Base-by-base conservation (phyloP, 2,797 vertebrate genomes). In the Acanthiza pusilla region DNA sequence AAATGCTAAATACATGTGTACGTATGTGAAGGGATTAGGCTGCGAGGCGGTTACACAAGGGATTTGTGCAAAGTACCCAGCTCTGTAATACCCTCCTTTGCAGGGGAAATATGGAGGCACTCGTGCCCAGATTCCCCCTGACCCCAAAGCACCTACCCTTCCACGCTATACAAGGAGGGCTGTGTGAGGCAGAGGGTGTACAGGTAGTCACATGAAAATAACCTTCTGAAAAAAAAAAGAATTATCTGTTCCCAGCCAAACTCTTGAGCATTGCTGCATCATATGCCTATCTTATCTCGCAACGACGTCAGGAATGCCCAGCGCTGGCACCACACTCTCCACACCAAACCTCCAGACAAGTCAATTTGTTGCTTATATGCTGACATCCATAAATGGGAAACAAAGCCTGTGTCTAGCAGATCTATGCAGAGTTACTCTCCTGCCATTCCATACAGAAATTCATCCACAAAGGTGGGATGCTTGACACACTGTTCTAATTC, bases 281-380 rank as follows among this genome's bases (percentile, higher is more conserved):
- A 71, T 93, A 79, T 53, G 97, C 96, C 97, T 98, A 98, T 98
- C 98, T 99, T 98, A 99, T 99, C 98, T 98, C 61, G 65, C 36
- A 96, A 97, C 96, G 97, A 97, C 96, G 97, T 93, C 94, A 94
- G 91, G 97, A 95, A 95, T 97, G 93, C 93, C 92, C 93, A 94
- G 97, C 68, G 88, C 95, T 97, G 98, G 98, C 97, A 97, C 96
- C 70, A 72, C 93, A 80, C 96, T 74, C 27, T 47, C 32, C 73
- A 68, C 78, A 94, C 51, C 32, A 51, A 85, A 42, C 2, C 36
- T 89, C 55, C 78, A 63, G 81, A 72, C 61, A 32, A 75, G 88
- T 67, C 48, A 47, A 51, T 63, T 67, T 13, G 23, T 34, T 80
- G 88, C 85, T 93, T 77, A 87, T 54, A 88, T 72, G 77, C 97